Base-by-base conservation (phyloP, 2,797 vertebrate genomes). In the Sphaeramia orbicularis region DNA sequence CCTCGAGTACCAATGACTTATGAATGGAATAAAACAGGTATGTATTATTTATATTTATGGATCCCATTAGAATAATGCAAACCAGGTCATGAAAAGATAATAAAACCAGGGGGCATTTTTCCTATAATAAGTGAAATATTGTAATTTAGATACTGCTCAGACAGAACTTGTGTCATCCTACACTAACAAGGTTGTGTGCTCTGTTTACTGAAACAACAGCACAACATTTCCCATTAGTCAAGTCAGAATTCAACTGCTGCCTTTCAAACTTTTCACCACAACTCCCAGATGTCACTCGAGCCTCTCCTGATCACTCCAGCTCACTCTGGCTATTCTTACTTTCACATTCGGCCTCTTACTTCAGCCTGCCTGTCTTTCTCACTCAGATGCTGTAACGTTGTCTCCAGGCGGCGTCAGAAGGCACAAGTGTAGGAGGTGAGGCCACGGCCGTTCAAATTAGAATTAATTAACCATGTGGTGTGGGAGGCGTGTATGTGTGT, bases 381-480 rank as follows among this genome's bases (percentile, higher is more conserved):
- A 6, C 63, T 70, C 63, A n/a, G 60, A 61, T 42, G 62, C 73
- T 48, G 55, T 14, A 63, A 5, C 41, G 43, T 80, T 81, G 82
- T 79, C 81, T 88, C 63, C 50, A 65, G 83, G 64, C 81, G 41
- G 72, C 66, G 59, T 79, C 64, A 59, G 64, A 67, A 88, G 82
- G 79, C 86, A 80, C 1, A 57, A 74, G 89, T 80, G 91, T 91
- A 70, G 89, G 91, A 86, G 88, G 86, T 86, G 87, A 92, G 86
- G 82, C 87, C 81, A 78, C 65, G 60, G 85, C 55, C 62, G 56
- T 86, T 87, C 80, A 82, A 89, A 90, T 91, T 90, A 78, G 86
- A 91, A 91, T 91, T 84, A 86, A 93, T 92, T 87, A 88, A 80
- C 63, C 78, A 24, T 78, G 86, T 52, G 60, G 76, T 80, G 90